Evolutionary conservation across 2,113 vertebrate genomes (phyloP).

Genomic region (Enhydra lutris): DNA sequence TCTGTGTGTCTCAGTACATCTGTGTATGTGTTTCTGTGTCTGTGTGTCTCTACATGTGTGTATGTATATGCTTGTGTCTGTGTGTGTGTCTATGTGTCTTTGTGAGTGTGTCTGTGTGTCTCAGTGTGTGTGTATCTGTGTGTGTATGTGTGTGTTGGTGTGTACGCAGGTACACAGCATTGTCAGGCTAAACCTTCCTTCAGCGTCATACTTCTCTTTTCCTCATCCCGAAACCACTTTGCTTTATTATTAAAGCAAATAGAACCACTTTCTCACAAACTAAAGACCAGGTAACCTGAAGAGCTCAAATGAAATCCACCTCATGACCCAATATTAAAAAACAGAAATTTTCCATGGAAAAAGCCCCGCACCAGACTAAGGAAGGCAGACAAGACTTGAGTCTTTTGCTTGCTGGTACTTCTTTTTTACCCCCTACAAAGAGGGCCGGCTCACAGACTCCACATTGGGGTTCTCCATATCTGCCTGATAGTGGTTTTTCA

Average conservation of each 20-base stretch:
- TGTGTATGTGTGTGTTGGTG: neutral
- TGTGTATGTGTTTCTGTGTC: neutral
- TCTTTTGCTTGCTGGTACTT: neutral
- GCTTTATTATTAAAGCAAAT: neutral
- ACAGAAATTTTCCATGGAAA: neutral
- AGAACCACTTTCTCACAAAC: neutral
- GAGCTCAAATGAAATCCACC: neutral
- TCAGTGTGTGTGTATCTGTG: too few species aligned
- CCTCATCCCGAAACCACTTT: neutral
- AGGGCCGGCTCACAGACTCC: neutral
- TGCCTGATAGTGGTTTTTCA: neutral
- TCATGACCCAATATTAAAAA: neutral
- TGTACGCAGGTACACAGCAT: accelerated
- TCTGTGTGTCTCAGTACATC: neutral
- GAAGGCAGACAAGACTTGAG: neutral
- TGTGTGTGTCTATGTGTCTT: too few species aligned
- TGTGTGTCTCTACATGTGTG: too few species aligned
- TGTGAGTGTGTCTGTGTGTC: too few species aligned
- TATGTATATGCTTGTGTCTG: neutral
- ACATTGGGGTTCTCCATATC: neutral
- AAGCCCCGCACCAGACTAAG: neutral
- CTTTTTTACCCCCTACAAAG: neutral
- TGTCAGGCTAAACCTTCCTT: neutral
- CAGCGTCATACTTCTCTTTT: neutral
- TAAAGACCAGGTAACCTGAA: neutral